These are phyloP conservation scores for Nomia melanderi DNA, from an alignment of 1,140 invertebrate species.

Conservation along the genomic window DNA sequence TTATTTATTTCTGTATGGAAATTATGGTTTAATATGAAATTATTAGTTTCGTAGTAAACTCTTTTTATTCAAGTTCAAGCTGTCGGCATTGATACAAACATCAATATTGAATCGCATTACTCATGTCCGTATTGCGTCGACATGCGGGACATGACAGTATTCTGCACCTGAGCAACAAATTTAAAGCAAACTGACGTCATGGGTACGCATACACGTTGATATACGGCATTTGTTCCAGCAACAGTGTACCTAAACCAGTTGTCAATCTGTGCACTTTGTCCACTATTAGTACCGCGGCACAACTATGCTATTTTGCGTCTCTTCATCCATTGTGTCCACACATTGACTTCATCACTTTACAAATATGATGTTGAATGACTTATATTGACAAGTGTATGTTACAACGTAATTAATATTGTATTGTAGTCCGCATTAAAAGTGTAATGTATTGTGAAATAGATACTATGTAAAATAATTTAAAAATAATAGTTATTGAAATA, in stretches of 20 bases:
- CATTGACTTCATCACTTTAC: neutral
- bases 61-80: neutral
- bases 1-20: too few species aligned
- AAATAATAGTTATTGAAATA: too few species aligned
- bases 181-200: constrained; percentile 46
- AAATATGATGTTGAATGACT: neutral
- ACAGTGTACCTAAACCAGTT: constrained; percentile 63
- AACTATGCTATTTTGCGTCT: neutral
- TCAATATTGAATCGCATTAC: constrained; percentile 53
- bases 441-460: too few species aligned
- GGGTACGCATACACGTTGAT: constrained; percentile 17
- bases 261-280: constrained; percentile 53
- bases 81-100: constrained; percentile 15
- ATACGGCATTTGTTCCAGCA: constrained; percentile 27
- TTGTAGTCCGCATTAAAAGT: too few species aligned
- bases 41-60: neutral
- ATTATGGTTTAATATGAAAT: neutral
- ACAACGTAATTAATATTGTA: too few species aligned
- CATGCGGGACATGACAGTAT: constrained; percentile 10
- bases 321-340: neutral
- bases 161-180: constrained; percentile 34
- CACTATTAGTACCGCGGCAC: neutral
- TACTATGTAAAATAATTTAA: too few species aligned
- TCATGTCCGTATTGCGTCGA: constrained; percentile 3
- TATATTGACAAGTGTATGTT: neutral